A percentile compares a stretch with the other conserved stretches of the same genome.
These are phyloP conservation scores for Orthonyx spaldingii DNA, from an alignment of 2,113 vertebrate species.

Conservation along the genomic window DNA sequence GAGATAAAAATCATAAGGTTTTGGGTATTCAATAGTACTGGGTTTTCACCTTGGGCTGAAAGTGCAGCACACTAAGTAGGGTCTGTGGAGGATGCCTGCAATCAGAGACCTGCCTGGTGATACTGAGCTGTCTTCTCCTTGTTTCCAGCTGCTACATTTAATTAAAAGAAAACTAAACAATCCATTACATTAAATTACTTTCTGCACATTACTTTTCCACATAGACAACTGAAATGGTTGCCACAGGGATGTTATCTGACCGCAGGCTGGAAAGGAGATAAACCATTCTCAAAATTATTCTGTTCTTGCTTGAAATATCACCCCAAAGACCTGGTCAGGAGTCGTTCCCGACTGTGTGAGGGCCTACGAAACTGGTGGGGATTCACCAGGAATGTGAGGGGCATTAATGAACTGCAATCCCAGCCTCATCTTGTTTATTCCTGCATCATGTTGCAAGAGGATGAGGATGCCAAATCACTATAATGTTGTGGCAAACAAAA, in stretches of 20 bases:
- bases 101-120: slow-evolving; percentile 23
- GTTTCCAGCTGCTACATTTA: slow-evolving; percentile 68
- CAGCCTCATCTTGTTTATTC: neutral
- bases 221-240: slow-evolving; percentile 21
- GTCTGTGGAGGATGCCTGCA: slow-evolving; percentile 2
- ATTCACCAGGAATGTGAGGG: neutral
- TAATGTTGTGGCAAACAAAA: neutral
- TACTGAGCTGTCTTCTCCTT: slow-evolving; percentile 47
- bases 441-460: neutral
- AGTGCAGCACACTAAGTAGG: neutral
- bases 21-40: neutral
- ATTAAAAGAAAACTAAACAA: slow-evolving; percentile 68
- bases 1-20: neutral
- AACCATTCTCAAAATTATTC: slow-evolving; percentile 1
- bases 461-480: neutral
- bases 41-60: neutral
- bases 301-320: neutral
- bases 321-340: neutral
- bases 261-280: slow-evolving; percentile 3
- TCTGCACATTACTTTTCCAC: slow-evolving; percentile 53
- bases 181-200: slow-evolving; percentile 68
- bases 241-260: slow-evolving; percentile 58
- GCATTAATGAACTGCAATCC: neutral
- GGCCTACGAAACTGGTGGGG: neutral
- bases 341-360: neutral